Evolutionary conservation across 2,113 vertebrate species (phyloP), one percentile per base, ranked within the genome.

Genomic region (Xerus inauris): DNA sequence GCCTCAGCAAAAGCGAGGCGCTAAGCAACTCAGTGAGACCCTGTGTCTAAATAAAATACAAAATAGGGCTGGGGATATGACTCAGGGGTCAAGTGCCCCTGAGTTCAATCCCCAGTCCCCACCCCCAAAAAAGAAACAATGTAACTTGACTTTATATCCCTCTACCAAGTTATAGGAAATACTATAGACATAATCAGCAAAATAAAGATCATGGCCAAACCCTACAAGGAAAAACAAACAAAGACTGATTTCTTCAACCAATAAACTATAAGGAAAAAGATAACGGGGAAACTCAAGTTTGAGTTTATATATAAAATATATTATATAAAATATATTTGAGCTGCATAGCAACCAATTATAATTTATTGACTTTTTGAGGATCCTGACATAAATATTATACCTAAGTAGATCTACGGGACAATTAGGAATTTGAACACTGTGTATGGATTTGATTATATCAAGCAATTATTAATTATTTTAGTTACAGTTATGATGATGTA

Each of bases 311-410:
- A n/a, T n/a, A n/a, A n/a, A n/a, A n/a, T n/a, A n/a, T n/a, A n/a
- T n/a, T n/a, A n/a, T n/a, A n/a, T 65, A 93, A 86, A 94, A n/a
- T n/a, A 89, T 38, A 87, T 67, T 9, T 90, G 49, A 84, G 45
- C 71, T 62, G 30, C 10, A 59, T 14, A 45, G 40, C 62, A 72
- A 71, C n/a, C 47, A 91, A 57, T 38, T 59, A 59, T 28, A 83
- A 83, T 42, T 47, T 88, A 87, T 0, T 49, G 54, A 83, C 26
- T 17, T 67, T 32, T 90, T 40, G 24, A 40, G 10, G 49, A 69
- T 69, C 24, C 42, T 8, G 7, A 54, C 30, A 93, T 47, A 87
- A 38, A 76, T 51, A 35, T 30, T 62, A 73, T 1, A 19, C 38
- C 59, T 62, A 73, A 72, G 24, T 87, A 76, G 32, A 54, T 54